phyloP scores from a whole-genome alignment of 1,140 invertebrate genomes.

The Bombus confusus region DNA sequence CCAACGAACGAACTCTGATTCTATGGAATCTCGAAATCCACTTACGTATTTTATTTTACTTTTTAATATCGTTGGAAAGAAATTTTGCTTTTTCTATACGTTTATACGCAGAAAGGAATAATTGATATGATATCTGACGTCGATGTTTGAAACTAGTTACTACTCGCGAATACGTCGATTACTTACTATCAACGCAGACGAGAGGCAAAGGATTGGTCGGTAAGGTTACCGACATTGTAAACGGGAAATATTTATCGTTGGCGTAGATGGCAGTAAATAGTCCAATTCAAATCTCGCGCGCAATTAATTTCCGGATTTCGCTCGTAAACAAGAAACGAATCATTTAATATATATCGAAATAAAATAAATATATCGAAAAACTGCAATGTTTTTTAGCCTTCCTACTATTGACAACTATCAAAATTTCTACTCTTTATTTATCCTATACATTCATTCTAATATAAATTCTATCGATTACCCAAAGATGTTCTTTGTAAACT shows the following conservation, averaged over 20 bases:
- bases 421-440: neutral
- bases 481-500: no score
- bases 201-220: neutral
- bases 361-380: neutral
- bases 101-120: neutral
- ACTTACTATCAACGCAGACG: neutral
- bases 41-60: no score
- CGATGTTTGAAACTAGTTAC: neutral
- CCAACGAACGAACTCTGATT: neutral
- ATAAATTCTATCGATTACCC: neutral
- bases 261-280: neutral
- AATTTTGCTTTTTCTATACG: neutral
- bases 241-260: no score
- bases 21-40: neutral
- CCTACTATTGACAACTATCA: neutral
- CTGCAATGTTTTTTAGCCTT: neutral
- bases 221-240: neutral
- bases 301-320: neutral
- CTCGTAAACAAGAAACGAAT: neutral
- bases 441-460: neutral
- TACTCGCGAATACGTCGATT: neutral
- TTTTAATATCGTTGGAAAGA: neutral
- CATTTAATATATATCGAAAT: no score
- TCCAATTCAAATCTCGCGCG: neutral
- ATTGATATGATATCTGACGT: neutral